Evolutionary conservation across 2,888 invertebrate genomes (phyloP).

Genomic region (Polyommatus iphigenia): DNA sequence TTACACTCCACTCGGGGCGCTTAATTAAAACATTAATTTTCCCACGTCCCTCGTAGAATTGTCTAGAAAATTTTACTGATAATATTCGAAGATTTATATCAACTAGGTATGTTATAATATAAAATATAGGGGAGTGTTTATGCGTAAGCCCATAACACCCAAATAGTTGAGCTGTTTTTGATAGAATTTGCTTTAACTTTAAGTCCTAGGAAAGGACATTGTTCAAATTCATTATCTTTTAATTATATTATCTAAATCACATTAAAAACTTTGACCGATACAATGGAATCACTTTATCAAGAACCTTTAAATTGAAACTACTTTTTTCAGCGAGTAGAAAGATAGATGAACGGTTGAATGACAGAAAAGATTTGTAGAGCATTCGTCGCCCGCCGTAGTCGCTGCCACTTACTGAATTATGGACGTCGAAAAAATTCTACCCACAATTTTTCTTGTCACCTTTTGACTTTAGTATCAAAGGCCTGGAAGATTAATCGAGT

Average conservation of each 20-base stretch:
- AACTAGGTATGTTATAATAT: background rate
- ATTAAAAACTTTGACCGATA: background rate
- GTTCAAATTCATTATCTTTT: too few relatives aligned
- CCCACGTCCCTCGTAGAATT: background rate
- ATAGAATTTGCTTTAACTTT: too few relatives aligned
- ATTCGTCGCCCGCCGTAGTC: slow-evolving; percentile 40
- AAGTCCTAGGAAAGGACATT: too few relatives aligned
- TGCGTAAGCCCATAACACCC: too few relatives aligned
- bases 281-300: background rate
- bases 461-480: slow-evolving; percentile 39
- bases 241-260: too few relatives aligned
- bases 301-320: background rate
- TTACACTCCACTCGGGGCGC: slow-evolving; percentile 1
- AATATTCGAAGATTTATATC: background rate
- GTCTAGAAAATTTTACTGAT: background rate
- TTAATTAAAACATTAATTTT: slow-evolving; percentile 33
- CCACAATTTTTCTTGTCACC: slow-evolving; percentile 42
- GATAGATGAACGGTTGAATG: slow-evolving; percentile 40
- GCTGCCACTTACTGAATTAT: slow-evolving; percentile 45
- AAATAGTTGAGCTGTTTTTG: too few relatives aligned
- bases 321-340: slow-evolving; percentile 14
- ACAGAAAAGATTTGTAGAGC: slow-evolving; percentile 47
- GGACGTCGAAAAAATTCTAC: slow-evolving; percentile 40
- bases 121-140: too few relatives aligned
- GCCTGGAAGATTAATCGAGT: background rate